Evolutionary conservation across 35 echinoderm and acorn worm genomes (phyloP).

Genomic region (Apostichopus parvimensis): DNA sequence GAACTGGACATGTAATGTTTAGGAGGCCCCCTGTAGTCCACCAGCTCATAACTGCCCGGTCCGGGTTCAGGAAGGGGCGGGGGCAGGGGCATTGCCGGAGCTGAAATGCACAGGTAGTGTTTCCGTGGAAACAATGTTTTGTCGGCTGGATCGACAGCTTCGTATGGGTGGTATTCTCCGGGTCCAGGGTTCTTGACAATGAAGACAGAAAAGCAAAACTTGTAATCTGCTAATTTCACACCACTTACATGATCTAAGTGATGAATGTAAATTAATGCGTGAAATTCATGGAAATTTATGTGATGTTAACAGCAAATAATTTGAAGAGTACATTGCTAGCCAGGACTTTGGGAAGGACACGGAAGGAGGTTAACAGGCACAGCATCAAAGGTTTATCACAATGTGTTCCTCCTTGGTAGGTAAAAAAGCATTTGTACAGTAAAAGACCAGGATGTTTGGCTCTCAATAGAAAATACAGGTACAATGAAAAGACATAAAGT

Average conservation of each 20-base stretch:
- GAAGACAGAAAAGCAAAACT: neutral
- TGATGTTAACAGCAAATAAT: too few species aligned
- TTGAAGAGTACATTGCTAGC: too few species aligned
- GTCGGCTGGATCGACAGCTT: slow-evolving; percentile 68
- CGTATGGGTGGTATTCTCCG: slow-evolving; percentile 92
- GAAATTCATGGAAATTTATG: too few species aligned
- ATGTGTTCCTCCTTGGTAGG: too few species aligned
- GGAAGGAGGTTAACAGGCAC: too few species aligned
- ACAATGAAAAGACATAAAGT: too few species aligned
- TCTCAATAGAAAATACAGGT: too few species aligned
- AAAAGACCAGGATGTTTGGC: too few species aligned
- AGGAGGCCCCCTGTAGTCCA: slow-evolving; percentile 83
- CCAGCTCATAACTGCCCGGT: slow-evolving; percentile 95
- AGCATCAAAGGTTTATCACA: too few species aligned
- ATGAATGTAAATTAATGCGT: neutral
- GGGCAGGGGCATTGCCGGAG: slow-evolving; percentile 97
- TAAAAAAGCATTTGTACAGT: too few species aligned
- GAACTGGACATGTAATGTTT: slow-evolving; percentile 98
- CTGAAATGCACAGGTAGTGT: slow-evolving; percentile 99
- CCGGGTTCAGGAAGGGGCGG: slow-evolving; percentile 95
- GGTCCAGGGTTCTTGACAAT: slow-evolving; percentile 88
- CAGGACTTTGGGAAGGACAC: too few species aligned
- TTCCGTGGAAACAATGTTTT: slow-evolving; percentile 88
- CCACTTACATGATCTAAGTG: neutral
- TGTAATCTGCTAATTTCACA: neutral